Evolutionary conservation across 1,140 invertebrate genomes (phyloP), one percentile per base, ranked within the genome.

Genomic region (Caerostris darwini): DNA sequence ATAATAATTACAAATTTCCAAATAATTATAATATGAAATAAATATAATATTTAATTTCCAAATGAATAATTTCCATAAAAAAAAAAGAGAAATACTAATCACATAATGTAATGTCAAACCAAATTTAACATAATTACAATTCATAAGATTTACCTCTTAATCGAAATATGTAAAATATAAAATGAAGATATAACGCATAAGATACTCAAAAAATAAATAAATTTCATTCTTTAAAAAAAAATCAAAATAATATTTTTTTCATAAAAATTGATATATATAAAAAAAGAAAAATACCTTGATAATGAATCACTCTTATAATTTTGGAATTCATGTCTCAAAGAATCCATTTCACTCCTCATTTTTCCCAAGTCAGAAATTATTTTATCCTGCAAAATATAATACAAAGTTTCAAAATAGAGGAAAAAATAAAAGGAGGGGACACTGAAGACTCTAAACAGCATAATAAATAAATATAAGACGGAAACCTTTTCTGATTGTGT

Each of bases 351-450:
- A 95, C 98, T 96, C 12, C 98, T 97, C 95, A 98, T 97, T 96
- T 98, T 99, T 81, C 97, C 97, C 58, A 99, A 96, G 96, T 99
- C 98, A 96, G 98, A 98, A 95, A 98, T 97, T 67, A 99, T 98
- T 95, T 99, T 98, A 93, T 97, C 96, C 96, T 97, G 92, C 50
- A 96, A 94, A 56, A 57, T 53, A 4, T 69, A 88, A 67, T 58
- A 7, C 54, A 4, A 85, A 54, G 19, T 54, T 67, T 61, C 0
- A 88, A 10, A 5, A 7, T 3, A 17, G 12, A 17, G 3, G 6
- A 54, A 8, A 64, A 56, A 12, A 82, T 4, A 54, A 53, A 4
- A 12, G 50, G 10, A 10, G 12, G 3, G 2, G 8, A 50, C 53
- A 7, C 7, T 19, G 69, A 71, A 50, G 34, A 34, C 34, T 0